Conservation (phyloP, 2,113 vertebrate genomes). For the Ornithorhynchus anatinus region DNA sequence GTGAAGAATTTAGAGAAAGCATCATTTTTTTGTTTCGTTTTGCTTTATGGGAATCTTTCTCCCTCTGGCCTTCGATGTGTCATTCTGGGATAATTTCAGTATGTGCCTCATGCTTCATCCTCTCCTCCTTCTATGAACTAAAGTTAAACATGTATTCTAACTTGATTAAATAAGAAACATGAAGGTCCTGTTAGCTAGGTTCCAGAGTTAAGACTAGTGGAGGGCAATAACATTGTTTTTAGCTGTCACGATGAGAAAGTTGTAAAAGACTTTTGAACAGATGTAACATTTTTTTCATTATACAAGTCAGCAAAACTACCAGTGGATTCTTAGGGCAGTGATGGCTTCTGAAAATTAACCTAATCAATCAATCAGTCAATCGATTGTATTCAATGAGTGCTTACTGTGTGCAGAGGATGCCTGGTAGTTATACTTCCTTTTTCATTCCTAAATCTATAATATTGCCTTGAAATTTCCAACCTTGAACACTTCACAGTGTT, state of each 20-base stretch:
- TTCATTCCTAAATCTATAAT: background rate
- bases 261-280: background rate
- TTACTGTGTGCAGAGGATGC: too few species aligned
- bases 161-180: background rate
- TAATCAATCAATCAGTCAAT: too few species aligned
- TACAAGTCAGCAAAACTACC: background rate
- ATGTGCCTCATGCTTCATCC: constrained; percentile 23
- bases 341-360: too few species aligned
- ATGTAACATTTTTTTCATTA: background rate
- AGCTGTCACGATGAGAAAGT: background rate
- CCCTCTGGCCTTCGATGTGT: background rate
- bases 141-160: constrained; percentile 19
- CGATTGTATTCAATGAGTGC: too few species aligned
- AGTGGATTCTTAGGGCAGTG: background rate
- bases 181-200: background rate
- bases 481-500: background rate
- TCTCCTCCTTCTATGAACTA: constrained; percentile 30
- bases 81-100: constrained; percentile 36
- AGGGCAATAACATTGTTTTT: background rate
- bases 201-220: background rate
- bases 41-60: background rate
- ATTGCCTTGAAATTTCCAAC: background rate
- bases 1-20: background rate
- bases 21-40: constrained; percentile 8
- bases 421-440: background rate